A percentile compares a stretch with the other conserved stretches of the same genome.
Evolutionary conservation across 2,797 vertebrate genomes (phyloP).

Genomic region (Mycteria americana): DNA sequence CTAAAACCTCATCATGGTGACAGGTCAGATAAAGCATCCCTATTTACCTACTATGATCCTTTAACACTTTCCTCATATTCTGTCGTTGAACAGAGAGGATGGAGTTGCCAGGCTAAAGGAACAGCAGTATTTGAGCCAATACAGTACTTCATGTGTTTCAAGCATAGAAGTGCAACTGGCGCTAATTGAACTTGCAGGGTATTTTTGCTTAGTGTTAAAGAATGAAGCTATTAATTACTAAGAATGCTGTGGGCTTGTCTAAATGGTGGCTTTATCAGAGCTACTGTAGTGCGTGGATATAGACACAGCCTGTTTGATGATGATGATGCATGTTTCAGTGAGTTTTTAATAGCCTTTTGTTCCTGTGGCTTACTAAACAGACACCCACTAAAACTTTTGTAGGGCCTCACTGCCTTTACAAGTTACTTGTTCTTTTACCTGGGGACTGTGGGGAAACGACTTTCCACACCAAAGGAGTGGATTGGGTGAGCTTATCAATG

Average conservation of each 20-base stretch:
- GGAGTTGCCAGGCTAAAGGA: neutral
- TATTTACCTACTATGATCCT: neutral
- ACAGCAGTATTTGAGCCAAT: neutral
- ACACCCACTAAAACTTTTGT: constrained; percentile 1
- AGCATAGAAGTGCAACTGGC: neutral
- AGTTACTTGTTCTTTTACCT: constrained; percentile 52
- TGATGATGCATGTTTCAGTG: neutral
- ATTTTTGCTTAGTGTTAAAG: neutral
- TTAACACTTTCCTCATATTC: neutral
- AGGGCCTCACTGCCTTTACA: constrained; percentile 47
- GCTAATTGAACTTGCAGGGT: neutral
- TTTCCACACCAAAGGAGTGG: constrained; percentile 21
- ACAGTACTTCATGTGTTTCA: neutral
- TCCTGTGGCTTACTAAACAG: neutral
- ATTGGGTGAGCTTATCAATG: constrained; percentile 5
- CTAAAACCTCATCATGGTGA: neutral
- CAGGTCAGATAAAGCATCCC: neutral
- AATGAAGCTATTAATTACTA: neutral
- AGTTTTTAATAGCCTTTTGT: neutral
- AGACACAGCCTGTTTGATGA: neutral
- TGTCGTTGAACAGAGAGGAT: neutral
- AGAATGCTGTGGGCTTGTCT: neutral
- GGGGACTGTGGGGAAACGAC: constrained; percentile 28
- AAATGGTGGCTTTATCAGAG: neutral
- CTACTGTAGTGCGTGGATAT: neutral